A percentile compares a stretch with the other conserved stretches of the same genome.
Evolutionary conservation across 2,888 invertebrate genomes (phyloP).

Genomic region (Pegoplata infirma): DNA sequence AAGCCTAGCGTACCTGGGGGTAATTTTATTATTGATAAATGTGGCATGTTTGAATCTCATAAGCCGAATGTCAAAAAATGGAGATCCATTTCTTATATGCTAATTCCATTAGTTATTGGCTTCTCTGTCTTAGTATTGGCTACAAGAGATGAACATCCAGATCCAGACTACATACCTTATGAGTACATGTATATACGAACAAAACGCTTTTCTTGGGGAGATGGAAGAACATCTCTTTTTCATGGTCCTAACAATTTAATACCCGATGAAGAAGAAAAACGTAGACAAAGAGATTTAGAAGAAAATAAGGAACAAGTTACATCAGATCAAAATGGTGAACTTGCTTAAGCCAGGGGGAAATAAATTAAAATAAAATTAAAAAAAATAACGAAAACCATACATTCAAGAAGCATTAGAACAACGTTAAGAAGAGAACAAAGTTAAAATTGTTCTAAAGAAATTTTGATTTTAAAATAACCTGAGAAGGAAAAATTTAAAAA

Average conservation of each 20-base stretch:
- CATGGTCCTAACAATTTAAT: constrained; percentile 90
- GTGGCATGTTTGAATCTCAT: constrained; percentile 22
- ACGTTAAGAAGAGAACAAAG: constrained; percentile 34
- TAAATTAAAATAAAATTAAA: too few species aligned
- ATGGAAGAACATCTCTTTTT: constrained; percentile 89
- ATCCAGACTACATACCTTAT: constrained; percentile 83
- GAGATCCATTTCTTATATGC: constrained; percentile 17
- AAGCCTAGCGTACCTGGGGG: constrained; percentile 10
- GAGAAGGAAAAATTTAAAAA: not conserved
- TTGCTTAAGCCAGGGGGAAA: constrained; percentile 22
- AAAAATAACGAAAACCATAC: constrained; percentile 32
- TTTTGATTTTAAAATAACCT: not conserved
- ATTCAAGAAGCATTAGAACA: constrained; percentile 39
- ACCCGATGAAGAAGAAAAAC: constrained; percentile 79
- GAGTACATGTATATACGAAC: constrained; percentile 82
- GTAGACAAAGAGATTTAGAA: constrained; percentile 49
- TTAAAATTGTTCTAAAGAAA: too few species aligned
- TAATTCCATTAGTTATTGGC: constrained; percentile 40
- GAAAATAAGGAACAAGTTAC: not conserved
- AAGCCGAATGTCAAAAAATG: constrained; percentile 23
- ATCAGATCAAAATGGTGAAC: constrained; percentile 42
- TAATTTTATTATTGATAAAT: constrained; percentile 26
- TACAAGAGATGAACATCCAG: constrained; percentile 61
- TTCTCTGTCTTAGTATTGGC: constrained; percentile 44
- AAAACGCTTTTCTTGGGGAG: constrained; percentile 94